Conservation (phyloP, 2,888 invertebrate genomes). For the Pachliopta kotzebuea region DNA sequence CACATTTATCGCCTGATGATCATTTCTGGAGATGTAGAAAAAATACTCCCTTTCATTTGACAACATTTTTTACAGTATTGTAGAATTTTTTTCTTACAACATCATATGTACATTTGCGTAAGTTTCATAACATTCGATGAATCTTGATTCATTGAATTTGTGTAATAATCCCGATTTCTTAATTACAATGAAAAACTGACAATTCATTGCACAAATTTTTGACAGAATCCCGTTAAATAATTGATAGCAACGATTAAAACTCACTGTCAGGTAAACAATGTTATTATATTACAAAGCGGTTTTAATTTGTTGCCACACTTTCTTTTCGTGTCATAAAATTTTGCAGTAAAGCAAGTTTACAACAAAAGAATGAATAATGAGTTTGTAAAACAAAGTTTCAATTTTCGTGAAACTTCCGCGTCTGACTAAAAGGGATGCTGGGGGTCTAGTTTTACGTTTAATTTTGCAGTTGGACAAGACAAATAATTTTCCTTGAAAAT, state of each 20-base stretch:
- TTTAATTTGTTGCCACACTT: constrained; percentile 71
- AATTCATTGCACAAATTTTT: constrained; percentile 14
- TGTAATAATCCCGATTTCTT: background rate
- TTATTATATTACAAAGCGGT: constrained; percentile 57
- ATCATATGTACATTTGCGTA: too few relatives aligned
- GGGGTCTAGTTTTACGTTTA: constrained; percentile 64
- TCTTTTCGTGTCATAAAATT: constrained; percentile 72
- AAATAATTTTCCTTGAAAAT: constrained; percentile 26
- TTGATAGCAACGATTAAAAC: constrained; percentile 30
- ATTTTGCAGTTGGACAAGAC: constrained; percentile 36
- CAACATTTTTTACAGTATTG: too few relatives aligned
- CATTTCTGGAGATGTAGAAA: too few relatives aligned
- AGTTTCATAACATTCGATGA: too few relatives aligned
- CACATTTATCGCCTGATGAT: too few relatives aligned
- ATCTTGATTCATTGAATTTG: too few relatives aligned
- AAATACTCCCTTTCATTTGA: too few relatives aligned
- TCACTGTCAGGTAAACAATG: constrained; percentile 38
- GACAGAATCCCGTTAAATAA: constrained; percentile 22
- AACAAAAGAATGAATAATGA: constrained; percentile 78
- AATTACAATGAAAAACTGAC: background rate
- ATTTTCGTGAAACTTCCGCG: constrained; percentile 63
- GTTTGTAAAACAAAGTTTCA: constrained; percentile 73
- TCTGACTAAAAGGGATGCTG: constrained; percentile 56
- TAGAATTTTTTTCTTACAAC: too few relatives aligned
- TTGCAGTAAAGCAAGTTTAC: constrained; percentile 61